Base-by-base conservation (phyloP, 35 echinoderm and acorn worm species). In the Heliocidaris tuberculata region DNA sequence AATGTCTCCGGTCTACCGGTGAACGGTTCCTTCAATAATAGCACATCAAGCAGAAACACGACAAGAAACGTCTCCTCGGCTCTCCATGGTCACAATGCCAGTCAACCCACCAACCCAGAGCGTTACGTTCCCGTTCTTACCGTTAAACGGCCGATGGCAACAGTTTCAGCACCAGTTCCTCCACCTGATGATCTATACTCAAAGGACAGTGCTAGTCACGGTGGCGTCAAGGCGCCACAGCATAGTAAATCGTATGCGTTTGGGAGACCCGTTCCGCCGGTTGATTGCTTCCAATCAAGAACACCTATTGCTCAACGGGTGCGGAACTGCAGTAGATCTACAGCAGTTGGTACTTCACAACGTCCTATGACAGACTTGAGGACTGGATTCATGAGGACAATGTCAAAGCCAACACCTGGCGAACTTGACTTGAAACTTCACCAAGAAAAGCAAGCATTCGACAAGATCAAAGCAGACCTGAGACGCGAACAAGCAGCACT, bases 341-440 rank as follows among this genome's bases (percentile, higher is more conserved):
- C 30, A 16, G 48, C 31, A 31, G 47, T 59, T 31, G 91, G 91
- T 48, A 50, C 91, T 3, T 56, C 29, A 24, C 50, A 93, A 2
- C 91, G 91, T 31, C 91, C 91, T 49, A 32, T 93, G 4, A 93
- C 91, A 48, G 94, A 95, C 59, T 5, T 95, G 15, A 59, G 94
- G 94, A 95, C 94, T 13, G 94, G 94, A 4, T 95, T 95, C 88
- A 95, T 95, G 94, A 95, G 94, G 48, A 65, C 87, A 17, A 59
- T 95, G 94, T 95, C 94, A 9, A 31, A 85, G 30, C 94, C 94
- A 10, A 95, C 94, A 21, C 94, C 94, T 27, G 94, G 94, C 19
- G 94, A 95, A 71, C 94, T 95, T 31, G 94, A 95, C 48, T 35
- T 95, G 52, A 95, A 95, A 90, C 60, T 92, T 65, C 94, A 95